These are phyloP conservation scores for Notechis scutatus DNA, from an alignment of 2,113 vertebrate genomes.

Conservation along the genomic window DNA sequence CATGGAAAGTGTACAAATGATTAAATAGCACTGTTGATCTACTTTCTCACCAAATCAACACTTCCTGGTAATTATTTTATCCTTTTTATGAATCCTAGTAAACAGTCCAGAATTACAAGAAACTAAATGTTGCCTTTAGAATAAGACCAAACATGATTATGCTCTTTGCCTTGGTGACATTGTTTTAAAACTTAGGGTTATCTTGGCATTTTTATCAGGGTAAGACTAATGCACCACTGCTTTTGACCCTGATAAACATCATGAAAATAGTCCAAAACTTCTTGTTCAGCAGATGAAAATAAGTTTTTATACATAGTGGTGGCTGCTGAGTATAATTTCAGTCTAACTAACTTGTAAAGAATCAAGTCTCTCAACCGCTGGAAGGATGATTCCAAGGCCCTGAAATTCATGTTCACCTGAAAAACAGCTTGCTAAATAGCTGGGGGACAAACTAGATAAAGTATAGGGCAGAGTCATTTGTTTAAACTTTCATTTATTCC, in stretches of 20 bases:
- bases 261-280: background rate
- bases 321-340: background rate
- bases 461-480: background rate
- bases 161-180: background rate
- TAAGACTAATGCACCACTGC: background rate
- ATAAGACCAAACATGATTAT: background rate
- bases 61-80: slow-evolving; percentile 5
- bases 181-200: background rate
- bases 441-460: background rate
- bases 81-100: background rate
- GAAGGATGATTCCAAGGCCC: background rate
- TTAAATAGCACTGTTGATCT: background rate
- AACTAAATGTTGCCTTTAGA: background rate
- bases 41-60: background rate
- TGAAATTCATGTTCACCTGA: background rate
- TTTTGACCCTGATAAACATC: background rate
- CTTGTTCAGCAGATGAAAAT: background rate
- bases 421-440: background rate
- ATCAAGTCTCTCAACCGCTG: background rate
- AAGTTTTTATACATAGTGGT: background rate
- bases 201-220: background rate
- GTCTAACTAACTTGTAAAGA: background rate
- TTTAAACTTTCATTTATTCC: background rate
- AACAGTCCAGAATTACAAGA: background rate
- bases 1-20: background rate